A percentile compares a stretch with the other conserved stretches of the same genome.
Conservation (phyloP, 2,797 vertebrate genomes). For the Bucorvus abyssinicus region DNA sequence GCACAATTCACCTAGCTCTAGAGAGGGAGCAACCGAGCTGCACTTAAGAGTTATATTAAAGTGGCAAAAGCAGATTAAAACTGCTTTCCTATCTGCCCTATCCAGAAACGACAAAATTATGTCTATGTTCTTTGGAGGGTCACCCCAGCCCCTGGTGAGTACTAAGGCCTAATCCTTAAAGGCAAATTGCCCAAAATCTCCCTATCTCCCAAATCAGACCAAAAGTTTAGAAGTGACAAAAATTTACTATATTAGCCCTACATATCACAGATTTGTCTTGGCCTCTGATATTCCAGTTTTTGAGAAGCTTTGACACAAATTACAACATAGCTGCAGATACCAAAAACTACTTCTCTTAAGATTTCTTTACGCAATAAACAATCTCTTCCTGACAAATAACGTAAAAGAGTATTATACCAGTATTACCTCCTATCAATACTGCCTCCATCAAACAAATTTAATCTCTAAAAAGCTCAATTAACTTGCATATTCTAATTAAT, state of each 20-base stretch:
- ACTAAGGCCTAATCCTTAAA: neutral
- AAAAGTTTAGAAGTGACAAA: neutral
- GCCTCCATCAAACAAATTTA: neutral
- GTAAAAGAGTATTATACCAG: neutral
- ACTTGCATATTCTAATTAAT: conserved; percentile 46
- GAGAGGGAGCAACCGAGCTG: neutral
- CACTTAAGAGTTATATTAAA: neutral
- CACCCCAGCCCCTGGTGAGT: neutral
- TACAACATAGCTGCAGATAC: neutral
- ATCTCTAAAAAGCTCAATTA: conserved; percentile 1
- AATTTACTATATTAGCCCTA: neutral
- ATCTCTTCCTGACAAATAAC: neutral
- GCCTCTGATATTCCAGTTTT: neutral
- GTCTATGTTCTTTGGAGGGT: neutral
- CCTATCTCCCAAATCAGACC: neutral
- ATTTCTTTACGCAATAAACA: neutral
- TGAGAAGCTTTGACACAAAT: neutral
- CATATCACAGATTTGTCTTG: neutral
- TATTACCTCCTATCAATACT: neutral
- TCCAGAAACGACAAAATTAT: neutral
- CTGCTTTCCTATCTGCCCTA: neutral
- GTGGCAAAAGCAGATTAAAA: neutral
- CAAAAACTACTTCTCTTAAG: neutral
- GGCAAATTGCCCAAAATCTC: neutral
- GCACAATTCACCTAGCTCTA: neutral